A percentile compares a stretch with the other conserved stretches of the same genome.
These are phyloP conservation scores for Cheumatopsyche charites DNA, from an alignment of 1,140 invertebrate genomes.

Conservation along the genomic window DNA sequence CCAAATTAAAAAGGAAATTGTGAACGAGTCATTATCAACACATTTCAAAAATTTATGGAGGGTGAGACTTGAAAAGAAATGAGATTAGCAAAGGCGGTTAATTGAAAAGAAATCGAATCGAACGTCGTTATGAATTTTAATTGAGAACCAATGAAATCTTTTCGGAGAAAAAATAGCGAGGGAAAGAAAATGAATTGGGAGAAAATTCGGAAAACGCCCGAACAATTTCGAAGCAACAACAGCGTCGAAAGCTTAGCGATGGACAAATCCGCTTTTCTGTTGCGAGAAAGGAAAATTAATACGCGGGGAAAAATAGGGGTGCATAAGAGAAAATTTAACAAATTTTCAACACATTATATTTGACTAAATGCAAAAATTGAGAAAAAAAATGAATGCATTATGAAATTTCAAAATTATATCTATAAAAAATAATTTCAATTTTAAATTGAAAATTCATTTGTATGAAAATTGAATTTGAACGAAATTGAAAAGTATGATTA, in stretches of 20 bases:
- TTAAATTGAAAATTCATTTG: too few relatives aligned
- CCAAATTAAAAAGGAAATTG: background rate
- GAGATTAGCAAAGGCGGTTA: constrained; percentile 26
- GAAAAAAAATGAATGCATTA: background rate
- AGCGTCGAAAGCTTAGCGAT: constrained; percentile 26
- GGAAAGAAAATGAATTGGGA: background rate
- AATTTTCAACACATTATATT: background rate
- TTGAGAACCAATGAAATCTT: constrained; percentile 37
- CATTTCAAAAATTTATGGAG: background rate
- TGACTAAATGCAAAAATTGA: constrained; percentile 7
- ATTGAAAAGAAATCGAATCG: constrained; percentile 33
- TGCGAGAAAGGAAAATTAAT: constrained; percentile 33
- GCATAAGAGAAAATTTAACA: background rate
- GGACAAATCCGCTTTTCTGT: constrained; percentile 35
- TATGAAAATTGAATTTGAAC: too few relatives aligned
- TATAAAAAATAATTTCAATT: too few relatives aligned
- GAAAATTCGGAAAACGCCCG: background rate
- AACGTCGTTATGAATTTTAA: constrained; percentile 42
- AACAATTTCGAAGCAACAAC: constrained; percentile 41
- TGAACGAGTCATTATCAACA: background rate
- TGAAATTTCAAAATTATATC: too few relatives aligned
- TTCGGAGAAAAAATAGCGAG: background rate
- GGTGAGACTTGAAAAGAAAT: constrained; percentile 10
- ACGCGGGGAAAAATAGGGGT: constrained; percentile 19
- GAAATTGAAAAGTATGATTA: too few relatives aligned